Percentiles rank a stretch among this genome's conserved stretches.
Conservation (phyloP, 2,113 vertebrate genomes). For the Harpagus bidentatus region DNA sequence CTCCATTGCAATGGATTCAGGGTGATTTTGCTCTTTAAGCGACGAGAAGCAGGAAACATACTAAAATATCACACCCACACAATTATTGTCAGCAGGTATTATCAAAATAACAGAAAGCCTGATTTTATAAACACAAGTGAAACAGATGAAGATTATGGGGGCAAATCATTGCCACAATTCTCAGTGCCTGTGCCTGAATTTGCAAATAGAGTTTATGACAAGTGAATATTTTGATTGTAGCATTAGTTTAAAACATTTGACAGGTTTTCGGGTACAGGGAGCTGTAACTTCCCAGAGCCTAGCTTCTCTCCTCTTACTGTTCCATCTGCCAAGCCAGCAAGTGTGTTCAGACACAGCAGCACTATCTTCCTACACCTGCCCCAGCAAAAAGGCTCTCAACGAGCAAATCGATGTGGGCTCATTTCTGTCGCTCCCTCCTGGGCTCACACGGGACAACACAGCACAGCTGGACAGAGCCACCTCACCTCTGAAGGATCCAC, state of each 20-base stretch:
- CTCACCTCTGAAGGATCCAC: not conserved
- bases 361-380: not conserved
- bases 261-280: not conserved
- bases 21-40: not conserved
- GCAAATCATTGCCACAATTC: not conserved
- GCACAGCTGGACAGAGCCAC: not conserved
- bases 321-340: not conserved
- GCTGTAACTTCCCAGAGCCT: not conserved
- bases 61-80: not conserved
- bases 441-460: fast-evolving
- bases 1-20: not conserved
- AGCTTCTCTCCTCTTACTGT: not conserved
- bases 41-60: not conserved
- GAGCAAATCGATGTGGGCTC: fast-evolving
- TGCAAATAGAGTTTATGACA: not conserved
- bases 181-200: not conserved
- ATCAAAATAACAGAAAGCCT: not conserved
- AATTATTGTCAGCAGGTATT: not conserved
- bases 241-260: not conserved
- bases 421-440: not conserved
- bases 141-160: not conserved
- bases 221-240: not conserved
- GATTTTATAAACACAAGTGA: not conserved
- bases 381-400: not conserved
- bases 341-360: not conserved